phyloP scores from a whole-genome alignment of 2,113 vertebrate genomes.

The Semnopithecus entellus region DNA sequence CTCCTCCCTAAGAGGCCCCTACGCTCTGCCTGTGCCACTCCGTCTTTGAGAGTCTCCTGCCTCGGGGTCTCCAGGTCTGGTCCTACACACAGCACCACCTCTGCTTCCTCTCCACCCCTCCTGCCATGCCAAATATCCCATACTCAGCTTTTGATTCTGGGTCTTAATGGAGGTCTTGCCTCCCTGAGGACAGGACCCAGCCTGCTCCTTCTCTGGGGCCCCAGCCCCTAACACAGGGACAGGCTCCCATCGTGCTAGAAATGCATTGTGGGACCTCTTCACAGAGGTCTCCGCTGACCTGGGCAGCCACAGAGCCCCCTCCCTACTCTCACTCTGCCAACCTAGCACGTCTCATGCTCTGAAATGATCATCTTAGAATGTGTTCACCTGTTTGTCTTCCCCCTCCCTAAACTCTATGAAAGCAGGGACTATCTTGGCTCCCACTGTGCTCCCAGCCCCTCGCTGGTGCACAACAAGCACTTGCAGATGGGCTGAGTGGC shows the following conservation, averaged over 20 bases:
- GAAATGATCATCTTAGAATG: not conserved
- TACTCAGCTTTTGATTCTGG: not conserved
- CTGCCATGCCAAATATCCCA: accelerated
- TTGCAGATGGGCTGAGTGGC: not conserved
- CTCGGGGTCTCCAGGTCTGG: not conserved
- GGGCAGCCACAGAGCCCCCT: not conserved
- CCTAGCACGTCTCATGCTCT: not conserved
- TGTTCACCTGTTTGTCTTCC: not conserved
- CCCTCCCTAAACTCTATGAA: not conserved
- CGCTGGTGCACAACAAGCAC: not conserved
- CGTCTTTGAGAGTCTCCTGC: not conserved
- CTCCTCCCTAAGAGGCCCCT: too few relatives aligned
- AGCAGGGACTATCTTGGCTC: too few relatives aligned
- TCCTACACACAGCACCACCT: not conserved
- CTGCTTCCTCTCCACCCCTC: not conserved
- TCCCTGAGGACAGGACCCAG: not conserved
- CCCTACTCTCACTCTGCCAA: not conserved
- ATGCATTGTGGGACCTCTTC: not conserved
- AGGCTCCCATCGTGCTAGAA: not conserved
- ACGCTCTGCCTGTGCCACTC: too few relatives aligned
- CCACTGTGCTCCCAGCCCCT: not conserved
- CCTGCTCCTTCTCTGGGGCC: not conserved
- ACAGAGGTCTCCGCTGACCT: not conserved
- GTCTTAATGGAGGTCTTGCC: not conserved
- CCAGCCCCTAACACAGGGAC: not conserved